A percentile compares a stretch with the other conserved stretches of the same genome.
Conservation (phyloP, 1,140 invertebrate genomes). For the Tenebrio molitor region DNA sequence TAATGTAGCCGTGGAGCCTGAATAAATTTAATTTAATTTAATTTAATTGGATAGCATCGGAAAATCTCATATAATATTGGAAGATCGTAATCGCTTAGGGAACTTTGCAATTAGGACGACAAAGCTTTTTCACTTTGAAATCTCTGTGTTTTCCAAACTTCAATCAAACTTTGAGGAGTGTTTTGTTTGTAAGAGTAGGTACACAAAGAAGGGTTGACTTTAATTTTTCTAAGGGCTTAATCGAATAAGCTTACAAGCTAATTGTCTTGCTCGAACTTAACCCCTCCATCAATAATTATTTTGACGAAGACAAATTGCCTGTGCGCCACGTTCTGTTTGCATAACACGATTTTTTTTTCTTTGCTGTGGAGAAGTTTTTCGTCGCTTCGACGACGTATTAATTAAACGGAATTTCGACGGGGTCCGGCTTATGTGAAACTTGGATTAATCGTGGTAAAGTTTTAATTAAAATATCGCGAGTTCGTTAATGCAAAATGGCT, state of each 20-base stretch:
- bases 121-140: constrained; percentile 40
- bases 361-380: too few relatives aligned
- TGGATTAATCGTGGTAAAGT: constrained; percentile 21
- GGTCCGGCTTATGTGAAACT: constrained; percentile 10
- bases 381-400: too few relatives aligned
- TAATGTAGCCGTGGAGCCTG: background rate
- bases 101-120: constrained; percentile 34
- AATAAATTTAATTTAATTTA: constrained; percentile 16
- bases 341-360: too few relatives aligned
- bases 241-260: constrained; percentile 33
- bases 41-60: constrained; percentile 35
- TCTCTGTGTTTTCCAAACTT: constrained; percentile 34
- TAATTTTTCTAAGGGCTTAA: constrained; percentile 32
- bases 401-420: background rate
- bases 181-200: constrained; percentile 38
- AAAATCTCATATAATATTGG: constrained; percentile 36
- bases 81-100: constrained; percentile 28
- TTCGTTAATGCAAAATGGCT: background rate
- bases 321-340: background rate
- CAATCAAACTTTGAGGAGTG: constrained; percentile 37
- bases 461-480: constrained; percentile 34
- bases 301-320: constrained; percentile 26
- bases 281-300: constrained; percentile 18
- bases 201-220: constrained; percentile 40
- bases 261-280: background rate